Base-by-base conservation (phyloP, 1,140 invertebrate genomes). In the Leptonema lineaticorne region DNA sequence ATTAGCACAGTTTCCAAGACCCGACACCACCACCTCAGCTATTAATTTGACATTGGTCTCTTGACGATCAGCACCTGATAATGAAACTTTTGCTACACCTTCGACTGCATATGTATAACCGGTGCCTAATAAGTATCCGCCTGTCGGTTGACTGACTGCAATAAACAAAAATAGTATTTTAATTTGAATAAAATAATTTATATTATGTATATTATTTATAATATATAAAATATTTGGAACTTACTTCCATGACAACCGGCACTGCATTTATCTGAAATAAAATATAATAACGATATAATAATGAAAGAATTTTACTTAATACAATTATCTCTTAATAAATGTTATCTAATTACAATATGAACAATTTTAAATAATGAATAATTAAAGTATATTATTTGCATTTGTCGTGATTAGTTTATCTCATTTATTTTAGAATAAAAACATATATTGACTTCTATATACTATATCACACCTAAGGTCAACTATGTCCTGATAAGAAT, bases 11-110 rank as follows among this genome's bases (percentile, higher is more conserved):
- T 85, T 85, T 27, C 81, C 83, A 22, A 81, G 72, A 0, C 78
- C 75, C 4, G 78, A 77, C 8, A 86, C 75, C 2, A 83, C 79
- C 0, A 81, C 84, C 50, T 81, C 78, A 1, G 83, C 85, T 6
- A 78, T 74, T 8, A 85, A 73, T 69, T 84, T 85, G 0, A 85
- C 78, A 30, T 75, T 82, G 8, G 83, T 83, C 69, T 85, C 82
- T 73, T 85, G 77, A 26, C 77, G 78, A 7, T 78, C 77, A 9
- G 77, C 78, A 0, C 78, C 78, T 0, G 77, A 75, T 63, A 82
- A 73, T 69, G 74, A 78, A 50, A 83, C 75, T 1, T 75, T 76
- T 6, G 81, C 80, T 0, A 74, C 69, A 0, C 80, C 79, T 59
- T 83, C 80, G 0, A 83, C 75, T 41, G 74, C 76, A 74, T 82